These are phyloP conservation scores for Melanitta fusca DNA, from an alignment of 2,797 vertebrate species.

Conservation along the genomic window DNA sequence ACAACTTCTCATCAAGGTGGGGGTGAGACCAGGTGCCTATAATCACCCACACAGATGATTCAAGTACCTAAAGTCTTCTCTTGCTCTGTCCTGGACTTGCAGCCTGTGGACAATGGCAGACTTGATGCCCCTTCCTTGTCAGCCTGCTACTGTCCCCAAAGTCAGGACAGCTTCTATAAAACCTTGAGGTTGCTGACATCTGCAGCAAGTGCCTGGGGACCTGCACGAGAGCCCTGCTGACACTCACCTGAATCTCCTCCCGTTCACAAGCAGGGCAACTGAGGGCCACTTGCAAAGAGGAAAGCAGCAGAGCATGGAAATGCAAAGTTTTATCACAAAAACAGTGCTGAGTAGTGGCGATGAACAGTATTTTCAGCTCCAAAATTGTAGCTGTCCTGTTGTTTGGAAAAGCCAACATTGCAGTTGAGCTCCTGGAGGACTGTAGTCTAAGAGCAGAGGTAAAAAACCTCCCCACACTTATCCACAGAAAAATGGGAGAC, in stretches of 20 bases:
- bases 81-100: neutral
- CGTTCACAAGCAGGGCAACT: neutral
- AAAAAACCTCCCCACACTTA: neutral
- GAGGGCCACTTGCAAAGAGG: neutral
- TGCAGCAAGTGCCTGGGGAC: rapidly evolving
- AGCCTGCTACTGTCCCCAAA: too few species aligned
- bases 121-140: neutral
- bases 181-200: too few species aligned
- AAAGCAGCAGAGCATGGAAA: neutral
- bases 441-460: neutral
- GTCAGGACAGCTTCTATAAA: neutral
- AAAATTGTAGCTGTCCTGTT: neutral
- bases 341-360: rapidly evolving
- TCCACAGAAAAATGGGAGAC: neutral
- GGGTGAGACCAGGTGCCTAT: neutral
- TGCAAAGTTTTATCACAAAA: rapidly evolving
- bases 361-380: neutral
- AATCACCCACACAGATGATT: neutral
- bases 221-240: rapidly evolving
- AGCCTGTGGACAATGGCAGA: rapidly evolving
- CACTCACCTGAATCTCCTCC: neutral
- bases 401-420: neutral
- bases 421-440: neutral
- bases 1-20: rapidly evolving
- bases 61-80: rapidly evolving